Percentiles rank a stretch among this genome's conserved stretches.
These are phyloP conservation scores for Microtus richardsoni DNA, from an alignment of 2,113 vertebrate genomes.

Conservation along the genomic window DNA sequence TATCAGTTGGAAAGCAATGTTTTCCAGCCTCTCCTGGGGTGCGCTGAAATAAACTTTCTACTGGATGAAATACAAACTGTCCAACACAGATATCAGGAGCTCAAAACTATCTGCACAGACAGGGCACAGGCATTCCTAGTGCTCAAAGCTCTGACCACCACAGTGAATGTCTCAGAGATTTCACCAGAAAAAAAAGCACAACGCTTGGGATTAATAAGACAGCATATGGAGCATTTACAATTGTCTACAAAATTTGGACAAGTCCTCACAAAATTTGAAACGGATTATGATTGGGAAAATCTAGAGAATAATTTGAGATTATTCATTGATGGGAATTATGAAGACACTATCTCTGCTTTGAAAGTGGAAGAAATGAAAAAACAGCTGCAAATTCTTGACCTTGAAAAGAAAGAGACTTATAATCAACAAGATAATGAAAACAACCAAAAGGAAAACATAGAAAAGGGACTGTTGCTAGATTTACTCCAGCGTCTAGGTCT, in stretches of 20 bases:
- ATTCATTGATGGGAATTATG: not conserved
- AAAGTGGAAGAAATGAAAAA: constrained; percentile 27
- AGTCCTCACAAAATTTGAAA: constrained; percentile 48
- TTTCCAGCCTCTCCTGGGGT: constrained; percentile 75
- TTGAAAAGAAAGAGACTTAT: not conserved
- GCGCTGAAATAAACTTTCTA: constrained; percentile 70
- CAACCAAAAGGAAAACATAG: not conserved
- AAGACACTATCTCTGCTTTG: not conserved
- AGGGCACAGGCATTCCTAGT: constrained; percentile 82
- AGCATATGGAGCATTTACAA: not conserved
- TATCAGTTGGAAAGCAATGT: constrained; percentile 55
- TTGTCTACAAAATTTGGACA: constrained; percentile 45
- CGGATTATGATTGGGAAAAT: constrained; percentile 8
- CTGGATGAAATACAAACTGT: not conserved
- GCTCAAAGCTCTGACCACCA: constrained; percentile 70
- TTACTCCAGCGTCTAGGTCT: constrained; percentile 67
- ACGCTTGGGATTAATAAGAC: constrained; percentile 62
- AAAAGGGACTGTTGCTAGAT: constrained; percentile 15
- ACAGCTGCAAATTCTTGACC: constrained; percentile 51
- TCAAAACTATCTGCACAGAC: constrained; percentile 57
- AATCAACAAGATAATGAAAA: not conserved
- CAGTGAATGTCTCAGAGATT: accelerated
- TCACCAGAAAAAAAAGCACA: constrained; percentile 71
- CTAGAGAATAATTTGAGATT: constrained; percentile 71
- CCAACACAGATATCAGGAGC: constrained; percentile 56